Evolutionary conservation across 1,140 invertebrate species (phyloP).

Genomic region (Papilio xuthus): DNA sequence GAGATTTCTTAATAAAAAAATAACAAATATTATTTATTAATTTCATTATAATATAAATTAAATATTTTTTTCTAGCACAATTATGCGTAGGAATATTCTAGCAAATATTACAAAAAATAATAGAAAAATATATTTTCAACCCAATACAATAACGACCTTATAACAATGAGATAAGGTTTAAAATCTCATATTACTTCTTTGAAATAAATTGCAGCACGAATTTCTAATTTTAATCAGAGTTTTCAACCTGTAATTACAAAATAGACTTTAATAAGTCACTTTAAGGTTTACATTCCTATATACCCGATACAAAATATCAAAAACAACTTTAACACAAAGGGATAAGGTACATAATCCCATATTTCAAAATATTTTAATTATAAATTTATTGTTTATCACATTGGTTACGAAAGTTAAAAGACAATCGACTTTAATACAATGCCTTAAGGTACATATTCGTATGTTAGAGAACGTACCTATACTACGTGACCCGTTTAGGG

Average conservation of each 20-base stretch:
- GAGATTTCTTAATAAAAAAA: background rate
- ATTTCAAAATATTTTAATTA: background rate
- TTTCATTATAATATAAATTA: background rate
- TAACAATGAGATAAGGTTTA: background rate
- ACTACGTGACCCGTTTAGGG: too few relatives aligned
- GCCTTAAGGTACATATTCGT: background rate
- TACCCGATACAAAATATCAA: background rate
- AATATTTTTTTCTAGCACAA: background rate
- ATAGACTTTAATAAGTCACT: background rate
- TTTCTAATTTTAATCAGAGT: background rate
- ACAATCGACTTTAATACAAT: background rate
- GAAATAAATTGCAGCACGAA: too few relatives aligned
- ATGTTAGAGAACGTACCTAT: too few relatives aligned
- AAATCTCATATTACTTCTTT: background rate
- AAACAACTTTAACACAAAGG: background rate
- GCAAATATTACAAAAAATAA: background rate
- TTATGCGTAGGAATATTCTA: background rate
- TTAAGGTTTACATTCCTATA: background rate
- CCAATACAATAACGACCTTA: background rate
- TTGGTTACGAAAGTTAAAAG: background rate
- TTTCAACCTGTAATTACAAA: background rate
- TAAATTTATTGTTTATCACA: background rate
- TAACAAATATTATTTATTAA: background rate
- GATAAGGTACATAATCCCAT: slow-evolving; percentile 11
- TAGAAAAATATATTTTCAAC: background rate